Evolutionary conservation across 2,888 invertebrate species (phyloP), one percentile per base, ranked within the genome.

Genomic region (Phyllotreta striolata): DNA sequence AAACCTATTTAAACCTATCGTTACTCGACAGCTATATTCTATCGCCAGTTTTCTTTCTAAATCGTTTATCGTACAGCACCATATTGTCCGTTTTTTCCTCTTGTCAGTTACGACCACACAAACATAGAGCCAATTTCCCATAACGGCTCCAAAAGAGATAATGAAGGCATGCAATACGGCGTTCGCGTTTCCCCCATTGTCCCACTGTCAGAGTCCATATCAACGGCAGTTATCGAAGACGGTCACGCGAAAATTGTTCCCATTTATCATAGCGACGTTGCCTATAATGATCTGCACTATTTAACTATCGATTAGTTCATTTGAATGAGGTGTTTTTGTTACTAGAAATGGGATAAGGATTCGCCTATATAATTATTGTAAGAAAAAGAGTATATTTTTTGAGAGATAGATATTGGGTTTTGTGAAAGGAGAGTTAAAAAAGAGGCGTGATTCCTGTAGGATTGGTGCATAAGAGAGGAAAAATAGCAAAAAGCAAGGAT

Each of bases 171-270:
- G 52, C 38, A 12, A 52, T 39, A 34, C 38, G 39, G 13, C 13
- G 38, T 12, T 52, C 39, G 13, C 13, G 38, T 12, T 52, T 52
- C 52, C 52, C 14, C 52, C 12, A 10, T 52, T 52, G 13, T 14
- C 52, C 52, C 9, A 52, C 38, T 46, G 34, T 38, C 9, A 34
- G n/a, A n/a, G 47, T 43, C 38, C 37, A 56, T 57, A 62, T 62
- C 62, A 51, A 24, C 56, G 56, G 10, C 62, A 35, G 62, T 62
- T 62, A 62, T 62, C 62, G 57, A 62, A 49, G 37, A 47, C 55
- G 37, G 55, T 49, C 62, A 55, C 55, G 62, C 62, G 41, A 55
- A 49, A 62, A 56, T 55, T 40, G 37, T 12, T 44, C n/a, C 34
- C 37, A 51, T 7, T 10, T 12, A 8, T n/a, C 51, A 3, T 51